Conservation (phyloP, 2,113 vertebrate species). For the Spizaetus ornatus region DNA sequence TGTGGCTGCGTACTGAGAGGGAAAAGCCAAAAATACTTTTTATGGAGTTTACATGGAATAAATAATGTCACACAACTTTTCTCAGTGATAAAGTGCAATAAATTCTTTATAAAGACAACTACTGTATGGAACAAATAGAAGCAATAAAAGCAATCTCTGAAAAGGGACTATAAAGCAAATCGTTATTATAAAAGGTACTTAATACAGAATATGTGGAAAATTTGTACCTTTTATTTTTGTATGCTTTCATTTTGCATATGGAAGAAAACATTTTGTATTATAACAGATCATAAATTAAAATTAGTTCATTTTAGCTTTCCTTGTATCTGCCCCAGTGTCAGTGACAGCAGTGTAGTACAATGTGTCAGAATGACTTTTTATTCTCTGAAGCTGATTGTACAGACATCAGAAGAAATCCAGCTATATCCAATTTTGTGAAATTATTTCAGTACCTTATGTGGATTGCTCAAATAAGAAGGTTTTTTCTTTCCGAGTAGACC, state of each 20-base stretch:
- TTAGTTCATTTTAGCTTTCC: neutral
- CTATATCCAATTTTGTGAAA: neutral
- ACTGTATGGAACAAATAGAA: neutral
- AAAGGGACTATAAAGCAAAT: neutral
- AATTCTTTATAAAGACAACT: neutral
- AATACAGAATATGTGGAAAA: neutral
- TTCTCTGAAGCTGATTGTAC: neutral
- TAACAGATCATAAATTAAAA: neutral
- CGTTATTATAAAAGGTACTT: neutral
- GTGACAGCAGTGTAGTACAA: neutral
- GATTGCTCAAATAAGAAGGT: neutral
- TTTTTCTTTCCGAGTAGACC: neutral
- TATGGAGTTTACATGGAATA: neutral
- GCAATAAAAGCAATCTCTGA: neutral
- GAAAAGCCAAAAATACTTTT: neutral
- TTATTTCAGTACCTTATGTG: neutral
- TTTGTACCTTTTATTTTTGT: neutral
- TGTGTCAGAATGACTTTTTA: neutral
- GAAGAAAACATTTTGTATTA: neutral
- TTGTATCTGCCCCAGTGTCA: neutral
- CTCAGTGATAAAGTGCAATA: neutral
- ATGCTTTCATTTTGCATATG: neutral
- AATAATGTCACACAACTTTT: neutral
- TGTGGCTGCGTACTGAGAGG: neutral
- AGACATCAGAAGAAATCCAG: neutral